A percentile compares a stretch with the other conserved stretches of the same genome.
Conservation (phyloP, 2,888 invertebrate genomes). For the Lithosia quadra region DNA sequence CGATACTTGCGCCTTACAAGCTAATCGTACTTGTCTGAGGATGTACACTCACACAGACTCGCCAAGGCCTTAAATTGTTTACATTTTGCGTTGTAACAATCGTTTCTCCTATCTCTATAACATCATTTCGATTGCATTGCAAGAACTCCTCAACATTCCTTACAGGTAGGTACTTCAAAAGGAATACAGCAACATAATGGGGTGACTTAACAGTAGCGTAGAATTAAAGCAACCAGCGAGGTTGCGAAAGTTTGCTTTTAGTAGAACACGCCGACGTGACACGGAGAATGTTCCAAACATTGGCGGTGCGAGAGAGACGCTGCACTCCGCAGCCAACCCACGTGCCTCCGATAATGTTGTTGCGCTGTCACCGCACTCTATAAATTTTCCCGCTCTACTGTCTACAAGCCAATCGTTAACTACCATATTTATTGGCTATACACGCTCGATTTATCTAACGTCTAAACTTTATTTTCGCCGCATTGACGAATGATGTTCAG, state of each 20-base stretch:
- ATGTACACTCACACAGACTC: slow-evolving; percentile 39
- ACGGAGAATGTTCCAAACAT: slow-evolving; percentile 55
- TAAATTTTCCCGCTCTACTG: slow-evolving; percentile 62
- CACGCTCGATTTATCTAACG: slow-evolving; percentile 39
- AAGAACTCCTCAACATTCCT: neutral
- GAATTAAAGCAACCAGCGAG: slow-evolving; percentile 46
- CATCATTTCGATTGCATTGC: slow-evolving; percentile 8
- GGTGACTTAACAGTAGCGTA: slow-evolving; percentile 46
- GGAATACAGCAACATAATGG: slow-evolving; percentile 32
- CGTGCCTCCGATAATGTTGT: slow-evolving; percentile 69
- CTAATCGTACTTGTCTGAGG: slow-evolving; percentile 40
- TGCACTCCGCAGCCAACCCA: slow-evolving; percentile 57
- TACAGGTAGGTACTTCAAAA: neutral
- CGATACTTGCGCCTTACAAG: slow-evolving; percentile 44
- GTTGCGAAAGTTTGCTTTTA: slow-evolving; percentile 55
- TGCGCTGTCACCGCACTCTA: slow-evolving; percentile 63
- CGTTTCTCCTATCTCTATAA: slow-evolving; percentile 14
- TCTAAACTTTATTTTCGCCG: slow-evolving; percentile 37
- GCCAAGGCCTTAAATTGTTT: slow-evolving; percentile 45
- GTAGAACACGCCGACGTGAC: slow-evolving; percentile 51
- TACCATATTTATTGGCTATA: slow-evolving; percentile 55
- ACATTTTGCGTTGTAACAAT: slow-evolving; percentile 19
- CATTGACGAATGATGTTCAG: slow-evolving; percentile 30
- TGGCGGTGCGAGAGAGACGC: slow-evolving; percentile 60
- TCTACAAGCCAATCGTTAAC: slow-evolving; percentile 61